Percentiles rank a stretch among this genome's conserved stretches.
These are phyloP conservation scores for Lithophane ornitopus DNA, from an alignment of 2,888 invertebrate genomes.

Conservation along the genomic window DNA sequence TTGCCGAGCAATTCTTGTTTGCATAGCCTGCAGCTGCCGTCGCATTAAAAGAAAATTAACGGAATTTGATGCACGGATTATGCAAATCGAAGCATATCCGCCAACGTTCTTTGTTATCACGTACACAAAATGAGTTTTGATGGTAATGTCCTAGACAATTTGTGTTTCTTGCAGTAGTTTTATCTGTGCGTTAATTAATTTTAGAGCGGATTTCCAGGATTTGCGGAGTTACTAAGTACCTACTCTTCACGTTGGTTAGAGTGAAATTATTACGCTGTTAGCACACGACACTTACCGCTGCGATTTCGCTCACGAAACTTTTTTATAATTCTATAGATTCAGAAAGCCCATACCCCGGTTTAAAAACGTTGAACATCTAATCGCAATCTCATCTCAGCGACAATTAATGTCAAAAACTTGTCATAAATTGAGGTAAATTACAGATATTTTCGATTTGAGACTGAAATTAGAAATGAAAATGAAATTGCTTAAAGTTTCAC, in stretches of 20 bases:
- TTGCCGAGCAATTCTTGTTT: slow-evolving; percentile 68
- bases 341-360: not conserved
- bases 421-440: not conserved
- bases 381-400: not conserved
- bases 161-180: slow-evolving; percentile 69
- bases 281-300: not conserved
- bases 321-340: not conserved
- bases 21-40: slow-evolving; percentile 75
- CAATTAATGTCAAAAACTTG: not conserved
- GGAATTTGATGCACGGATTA: slow-evolving; percentile 89
- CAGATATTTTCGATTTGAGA: not conserved
- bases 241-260: slow-evolving; percentile 4
- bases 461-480: not conserved
- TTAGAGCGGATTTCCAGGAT: slow-evolving; percentile 39
- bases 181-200: slow-evolving; percentile 63
- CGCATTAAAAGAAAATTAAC: slow-evolving; percentile 89
- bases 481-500: too few species aligned
- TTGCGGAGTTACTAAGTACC: slow-evolving; percentile 15
- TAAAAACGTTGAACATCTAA: not conserved
- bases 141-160: slow-evolving; percentile 74
- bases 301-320: not conserved
- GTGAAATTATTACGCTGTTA: slow-evolving; percentile 14
- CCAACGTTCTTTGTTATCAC: slow-evolving; percentile 84
- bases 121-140: slow-evolving; percentile 83
- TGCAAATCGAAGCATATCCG: slow-evolving; percentile 87